These are phyloP conservation scores for Paracentrotus lividus DNA, from an alignment of 53 echinoderm and acorn worm species.

Conservation along the genomic window DNA sequence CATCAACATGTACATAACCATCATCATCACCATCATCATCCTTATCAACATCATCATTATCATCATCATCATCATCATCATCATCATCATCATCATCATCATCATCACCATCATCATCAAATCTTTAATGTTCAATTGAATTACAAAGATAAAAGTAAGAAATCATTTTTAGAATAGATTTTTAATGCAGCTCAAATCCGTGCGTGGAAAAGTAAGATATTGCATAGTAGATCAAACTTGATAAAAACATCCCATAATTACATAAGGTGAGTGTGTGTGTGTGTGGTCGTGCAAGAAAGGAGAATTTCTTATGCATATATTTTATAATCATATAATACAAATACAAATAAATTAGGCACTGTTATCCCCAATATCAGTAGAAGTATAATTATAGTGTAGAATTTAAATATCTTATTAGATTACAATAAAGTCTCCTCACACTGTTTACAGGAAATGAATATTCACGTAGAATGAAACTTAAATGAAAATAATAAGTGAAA, in stretches of 20 bases:
- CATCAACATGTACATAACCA: neutral
- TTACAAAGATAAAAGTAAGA: neutral
- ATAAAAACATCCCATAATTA: slow-evolving; percentile 3
- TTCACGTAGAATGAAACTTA: too few relatives aligned
- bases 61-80: neutral
- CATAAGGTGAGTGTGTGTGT: neutral
- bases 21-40: neutral
- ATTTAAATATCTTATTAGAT: neutral
- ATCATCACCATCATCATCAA: neutral
- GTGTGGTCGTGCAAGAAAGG: neutral
- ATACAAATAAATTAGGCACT: neutral
- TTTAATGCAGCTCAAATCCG: slow-evolving; percentile 49
- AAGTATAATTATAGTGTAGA: neutral
- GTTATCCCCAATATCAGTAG: neutral
- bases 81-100: neutral
- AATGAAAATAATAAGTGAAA: neutral
- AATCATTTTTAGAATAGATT: neutral
- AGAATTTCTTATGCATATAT: neutral
- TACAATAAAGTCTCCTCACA: too few relatives aligned
- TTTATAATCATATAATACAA: neutral
- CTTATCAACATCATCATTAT: neutral
- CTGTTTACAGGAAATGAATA: too few relatives aligned
- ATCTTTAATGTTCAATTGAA: too few relatives aligned
- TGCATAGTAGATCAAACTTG: slow-evolving; percentile 13
- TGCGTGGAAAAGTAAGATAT: slow-evolving; percentile 40